Base-by-base conservation (phyloP, 1,140 invertebrate genomes). In the Bombus confusus region DNA sequence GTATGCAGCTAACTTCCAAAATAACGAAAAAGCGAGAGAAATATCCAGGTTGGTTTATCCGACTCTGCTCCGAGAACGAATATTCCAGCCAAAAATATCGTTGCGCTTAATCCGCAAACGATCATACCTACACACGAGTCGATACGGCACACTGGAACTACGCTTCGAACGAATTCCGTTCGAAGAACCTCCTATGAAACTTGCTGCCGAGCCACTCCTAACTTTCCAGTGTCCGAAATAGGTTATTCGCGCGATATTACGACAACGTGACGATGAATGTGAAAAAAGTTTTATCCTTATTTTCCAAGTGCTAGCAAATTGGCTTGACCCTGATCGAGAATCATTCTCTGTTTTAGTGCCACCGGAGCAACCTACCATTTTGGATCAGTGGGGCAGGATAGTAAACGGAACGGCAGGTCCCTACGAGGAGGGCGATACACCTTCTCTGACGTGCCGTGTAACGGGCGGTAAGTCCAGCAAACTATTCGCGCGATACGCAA, bases 301-400 rank as follows among this genome's bases (percentile, higher is more conserved):
- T 72, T 41, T 41, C 39, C 28, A n/a, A n/a, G 8, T 18, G 18
- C 18, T 22, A 22, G 8, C 10, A 25, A 34, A 68, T 34, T 34
- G 15, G 6, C 13, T 66, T 13, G 62, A 2, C 15, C 15, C 34
- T 68, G 34, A 68, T 37, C 34, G 18, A 3, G 8, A 12, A 59
- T 59, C 9, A 37, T 4, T 73, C 5, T 80, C 22, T 84, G 91
- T 96, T 96, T 59, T 96, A 98, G 98, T 98, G 91, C 97, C 98
- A 86, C 98, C 98, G 8, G 97, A 98, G 91, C 96, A 97, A 92
- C 98, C 98, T 52, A 96, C 97, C 81, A 98, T 99, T 91, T 96
- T 98, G 89, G 97, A 98, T 94, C 96, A 97, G 92, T 97, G 96
- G 96, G 96, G 97, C 31, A 96, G 97, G 75, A 96, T 96, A 90